Evolutionary conservation across 2,113 vertebrate species (phyloP).

Genomic region (Pluvialis apricaria): DNA sequence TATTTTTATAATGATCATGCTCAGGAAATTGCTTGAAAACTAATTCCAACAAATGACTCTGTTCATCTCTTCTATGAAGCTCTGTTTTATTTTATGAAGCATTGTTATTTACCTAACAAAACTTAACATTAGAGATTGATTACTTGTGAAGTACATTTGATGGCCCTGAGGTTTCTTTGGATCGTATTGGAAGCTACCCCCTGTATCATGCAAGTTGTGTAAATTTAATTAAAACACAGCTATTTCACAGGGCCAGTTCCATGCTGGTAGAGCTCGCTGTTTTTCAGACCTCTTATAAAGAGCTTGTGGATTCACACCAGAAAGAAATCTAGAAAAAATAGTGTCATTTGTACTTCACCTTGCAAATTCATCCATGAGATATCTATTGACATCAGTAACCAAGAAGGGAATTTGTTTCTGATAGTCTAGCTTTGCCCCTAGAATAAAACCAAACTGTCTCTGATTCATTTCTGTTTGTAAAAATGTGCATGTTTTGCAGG

Average conservation of each 20-base stretch:
- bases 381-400: not conserved
- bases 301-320: not conserved
- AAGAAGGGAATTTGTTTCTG: not conserved
- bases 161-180: not conserved
- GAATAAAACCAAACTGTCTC: not conserved
- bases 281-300: not conserved
- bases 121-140: slow-evolving; percentile 38
- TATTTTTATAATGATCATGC: slow-evolving; percentile 37
- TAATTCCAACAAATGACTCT: slow-evolving; percentile 36
- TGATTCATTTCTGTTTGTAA: not conserved
- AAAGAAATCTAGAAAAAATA: not conserved
- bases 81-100: slow-evolving; percentile 34
- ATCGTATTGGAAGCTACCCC: not conserved
- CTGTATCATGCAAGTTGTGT: not conserved
- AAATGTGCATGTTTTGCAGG: not conserved
- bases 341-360: not conserved
- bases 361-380: not conserved
- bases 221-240: slow-evolving; percentile 58
- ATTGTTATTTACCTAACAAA: slow-evolving; percentile 42
- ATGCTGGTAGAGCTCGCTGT: not conserved
- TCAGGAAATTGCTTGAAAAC: slow-evolving; percentile 59
- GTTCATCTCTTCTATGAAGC: slow-evolving; percentile 16
- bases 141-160: slow-evolving; percentile 37
- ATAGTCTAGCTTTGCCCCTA: not conserved
- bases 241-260: slow-evolving; percentile 11